These are phyloP conservation scores for Lepidothrix coronata DNA, from an alignment of 2,113 vertebrate species.

Conservation along the genomic window DNA sequence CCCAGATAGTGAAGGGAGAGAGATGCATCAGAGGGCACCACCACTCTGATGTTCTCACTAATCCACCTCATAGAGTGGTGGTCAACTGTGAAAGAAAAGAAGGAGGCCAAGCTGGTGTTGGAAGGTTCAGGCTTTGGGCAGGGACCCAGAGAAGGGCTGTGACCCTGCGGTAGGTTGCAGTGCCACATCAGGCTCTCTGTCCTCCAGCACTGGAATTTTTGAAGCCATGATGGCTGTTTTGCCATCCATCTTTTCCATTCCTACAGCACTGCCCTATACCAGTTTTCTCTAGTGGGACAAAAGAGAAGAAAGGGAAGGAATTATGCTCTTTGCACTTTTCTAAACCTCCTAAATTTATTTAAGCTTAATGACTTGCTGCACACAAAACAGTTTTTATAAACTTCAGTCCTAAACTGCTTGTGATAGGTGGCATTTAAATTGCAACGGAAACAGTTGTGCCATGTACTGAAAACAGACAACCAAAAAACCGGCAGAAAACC, in stretches of 20 bases:
- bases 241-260: neutral
- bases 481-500: neutral
- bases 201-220: neutral
- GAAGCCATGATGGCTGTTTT: neutral
- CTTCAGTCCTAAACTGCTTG: neutral
- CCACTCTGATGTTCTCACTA: neutral
- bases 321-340: neutral
- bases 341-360: neutral
- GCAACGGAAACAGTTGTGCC: neutral
- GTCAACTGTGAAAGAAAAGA: neutral
- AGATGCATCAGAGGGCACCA: neutral
- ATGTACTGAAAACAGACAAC: neutral
- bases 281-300: neutral
- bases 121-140: neutral
- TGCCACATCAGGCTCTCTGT: neutral
- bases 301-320: neutral
- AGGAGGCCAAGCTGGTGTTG: neutral
- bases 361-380: neutral
- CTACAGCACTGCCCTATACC: neutral
- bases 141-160: neutral
- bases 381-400: neutral
- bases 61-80: neutral
- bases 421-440: neutral
- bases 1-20: neutral
- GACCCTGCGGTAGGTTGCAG: neutral